These are phyloP conservation scores for Gallinago media DNA, from an alignment of 2,113 vertebrate species.

Conservation along the genomic window DNA sequence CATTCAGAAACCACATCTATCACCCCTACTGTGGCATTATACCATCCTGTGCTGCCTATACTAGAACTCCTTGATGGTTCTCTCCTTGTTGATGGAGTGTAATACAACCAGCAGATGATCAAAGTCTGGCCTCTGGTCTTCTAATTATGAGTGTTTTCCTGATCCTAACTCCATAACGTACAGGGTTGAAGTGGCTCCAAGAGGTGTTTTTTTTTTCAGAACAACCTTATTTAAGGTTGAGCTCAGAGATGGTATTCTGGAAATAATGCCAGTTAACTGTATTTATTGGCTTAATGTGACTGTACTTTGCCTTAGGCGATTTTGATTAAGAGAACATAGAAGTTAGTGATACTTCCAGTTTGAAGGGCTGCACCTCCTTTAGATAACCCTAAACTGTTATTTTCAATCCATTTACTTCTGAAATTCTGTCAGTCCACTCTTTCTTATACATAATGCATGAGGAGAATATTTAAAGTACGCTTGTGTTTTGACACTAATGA, in stretches of 20 bases:
- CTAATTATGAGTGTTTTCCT: neutral
- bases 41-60: neutral
- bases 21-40: fast-evolving
- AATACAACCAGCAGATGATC: neutral
- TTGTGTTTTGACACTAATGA: slow-evolving; percentile 45
- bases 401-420: slow-evolving; percentile 31
- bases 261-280: neutral
- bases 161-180: neutral
- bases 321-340: neutral
- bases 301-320: neutral
- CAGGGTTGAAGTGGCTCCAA: neutral
- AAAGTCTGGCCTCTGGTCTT: neutral
- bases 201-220: neutral
- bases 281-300: neutral
- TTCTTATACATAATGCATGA: slow-evolving; percentile 8
- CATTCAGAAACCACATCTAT: neutral
- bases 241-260: neutral
- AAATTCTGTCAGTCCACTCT: neutral
- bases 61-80: neutral
- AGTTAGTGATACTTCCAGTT: neutral
- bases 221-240: neutral
- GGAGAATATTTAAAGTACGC: neutral
- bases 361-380: neutral
- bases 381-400: neutral
- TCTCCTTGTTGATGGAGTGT: neutral